Conservation (phyloP, 2,113 vertebrate species). For the Tyto alba region DNA sequence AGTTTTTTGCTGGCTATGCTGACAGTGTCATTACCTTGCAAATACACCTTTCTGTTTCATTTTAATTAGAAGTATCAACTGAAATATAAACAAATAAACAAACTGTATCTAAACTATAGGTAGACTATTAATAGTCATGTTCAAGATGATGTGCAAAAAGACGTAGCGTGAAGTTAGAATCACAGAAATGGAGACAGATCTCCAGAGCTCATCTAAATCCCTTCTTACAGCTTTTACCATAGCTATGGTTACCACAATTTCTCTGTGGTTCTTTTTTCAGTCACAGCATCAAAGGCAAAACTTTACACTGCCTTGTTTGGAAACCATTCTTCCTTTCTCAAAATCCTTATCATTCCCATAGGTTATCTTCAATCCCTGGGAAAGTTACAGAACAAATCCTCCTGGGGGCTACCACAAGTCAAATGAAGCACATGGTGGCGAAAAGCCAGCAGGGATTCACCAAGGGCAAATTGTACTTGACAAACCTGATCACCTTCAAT, state of each 20-base stretch:
- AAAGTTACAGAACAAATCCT: no score
- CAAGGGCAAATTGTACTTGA: no score
- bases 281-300: background rate
- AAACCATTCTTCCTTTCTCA: background rate
- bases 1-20: background rate
- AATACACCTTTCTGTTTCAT: background rate
- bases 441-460: no score
- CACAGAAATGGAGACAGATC: background rate
- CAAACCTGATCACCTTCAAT: no score
- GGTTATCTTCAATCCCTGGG: no score
- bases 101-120: background rate
- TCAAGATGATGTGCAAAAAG: background rate
- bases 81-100: background rate
- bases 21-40: background rate
- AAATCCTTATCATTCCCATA: background rate
- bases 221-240: background rate
- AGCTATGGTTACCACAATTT: background rate
- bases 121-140: background rate
- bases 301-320: background rate
- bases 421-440: no score
- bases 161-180: background rate
- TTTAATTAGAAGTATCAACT: background rate
- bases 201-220: background rate
- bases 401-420: no score
- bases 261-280: background rate